A percentile compares a stretch with the other conserved stretches of the same genome.
Evolutionary conservation across 2,113 vertebrate species (phyloP).

Genomic region (Rhinopomastus cyanomelas): DNA sequence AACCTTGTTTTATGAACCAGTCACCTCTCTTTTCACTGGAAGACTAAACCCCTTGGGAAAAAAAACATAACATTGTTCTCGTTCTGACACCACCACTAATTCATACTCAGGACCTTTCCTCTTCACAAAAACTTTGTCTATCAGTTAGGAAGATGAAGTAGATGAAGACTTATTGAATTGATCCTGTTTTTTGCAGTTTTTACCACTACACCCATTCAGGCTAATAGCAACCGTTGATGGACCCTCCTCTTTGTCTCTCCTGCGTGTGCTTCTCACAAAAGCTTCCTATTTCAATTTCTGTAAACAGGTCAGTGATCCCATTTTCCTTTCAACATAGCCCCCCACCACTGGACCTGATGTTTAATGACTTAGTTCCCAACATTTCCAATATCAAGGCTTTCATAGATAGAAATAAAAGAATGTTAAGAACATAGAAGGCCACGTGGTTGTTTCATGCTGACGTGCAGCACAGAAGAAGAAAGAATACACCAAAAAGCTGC

Average conservation of each 20-base stretch:
- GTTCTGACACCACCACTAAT: neutral
- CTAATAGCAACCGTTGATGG: neutral
- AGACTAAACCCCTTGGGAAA: neutral
- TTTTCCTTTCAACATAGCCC: neutral
- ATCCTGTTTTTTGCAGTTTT: neutral
- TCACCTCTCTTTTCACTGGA: neutral
- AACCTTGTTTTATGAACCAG: neutral
- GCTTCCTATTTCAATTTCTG: constrained; percentile 32
- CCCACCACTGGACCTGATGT: neutral
- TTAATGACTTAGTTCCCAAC: neutral
- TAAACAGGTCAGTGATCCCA: neutral
- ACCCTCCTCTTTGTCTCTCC: neutral
- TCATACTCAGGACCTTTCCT: neutral
- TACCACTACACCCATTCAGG: neutral
- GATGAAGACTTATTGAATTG: neutral
- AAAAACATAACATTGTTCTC: neutral
- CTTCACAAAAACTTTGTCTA: neutral
- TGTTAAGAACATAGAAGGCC: neutral
- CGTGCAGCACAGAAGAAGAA: neutral
- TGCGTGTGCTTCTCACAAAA: neutral
- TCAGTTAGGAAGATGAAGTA: neutral
- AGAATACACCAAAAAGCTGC: neutral
- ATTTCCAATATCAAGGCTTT: neutral
- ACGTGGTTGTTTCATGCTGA: accelerated
- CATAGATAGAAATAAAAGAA: neutral